Base-by-base conservation (phyloP, 1,140 invertebrate species). In the Bombus difficillimus region DNA sequence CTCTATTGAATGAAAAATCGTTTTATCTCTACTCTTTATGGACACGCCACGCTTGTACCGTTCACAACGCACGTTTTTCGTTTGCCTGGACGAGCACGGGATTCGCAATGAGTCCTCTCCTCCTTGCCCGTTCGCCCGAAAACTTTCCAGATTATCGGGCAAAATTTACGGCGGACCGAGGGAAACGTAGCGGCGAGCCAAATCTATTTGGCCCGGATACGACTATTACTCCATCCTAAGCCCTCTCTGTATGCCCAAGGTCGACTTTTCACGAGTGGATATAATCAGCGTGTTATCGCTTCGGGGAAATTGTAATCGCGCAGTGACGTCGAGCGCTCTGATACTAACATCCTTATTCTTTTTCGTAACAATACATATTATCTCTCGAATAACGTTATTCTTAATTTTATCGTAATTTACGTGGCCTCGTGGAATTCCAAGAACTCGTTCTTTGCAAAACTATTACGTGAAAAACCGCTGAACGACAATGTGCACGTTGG, bases 161-260 rank as follows among this genome's bases (percentile, higher is more conserved):
- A 39, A 87, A 90, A 90, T 90, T 88, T 90, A 90, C 66, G 80
- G 22, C 66, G n/a, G 57, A 12, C 81, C 79, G 69, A 59, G 69
- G 62, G 64, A n/a, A 85, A 82, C 72, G 73, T 75, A 79, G 71
- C 79, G 32, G 47, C 74, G 75, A 59, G 89, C 89, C 89, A 90
- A 90, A 90, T 89, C 86, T 85, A 90, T 90, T 90, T 90, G 89
- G 89, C 89, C 64, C 80, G 79, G 66, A 82, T 73, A 90, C 88
- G 71, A 77, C 77, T 69, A 86, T 86, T 90, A 87, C 81, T 89
- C 39, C 53, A 15, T 28, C 62, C 79, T 74, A n/a, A 13, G 32
- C 59, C 68, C 32, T 34, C 64, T 66, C 39, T 53, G 64, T 57
- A 34, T 66, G 77, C 81, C 59, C 88, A 90, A 90, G 89, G 88